Percentiles rank a stretch among this genome's conserved stretches.
Evolutionary conservation across 2,797 vertebrate genomes (phyloP).

Genomic region (Channallabes apus): DNA sequence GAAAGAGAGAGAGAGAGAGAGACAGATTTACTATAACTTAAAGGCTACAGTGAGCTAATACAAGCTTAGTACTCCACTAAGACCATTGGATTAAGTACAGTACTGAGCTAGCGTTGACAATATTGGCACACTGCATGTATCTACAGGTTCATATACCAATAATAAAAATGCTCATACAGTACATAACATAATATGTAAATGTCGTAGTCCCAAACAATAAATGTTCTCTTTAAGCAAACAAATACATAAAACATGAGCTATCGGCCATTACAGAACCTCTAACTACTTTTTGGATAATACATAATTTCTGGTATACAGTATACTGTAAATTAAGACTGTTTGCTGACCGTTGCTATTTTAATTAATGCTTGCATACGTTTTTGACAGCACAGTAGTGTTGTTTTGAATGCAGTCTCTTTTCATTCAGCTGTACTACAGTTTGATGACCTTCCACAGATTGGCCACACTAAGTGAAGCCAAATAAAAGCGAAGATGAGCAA

Average conservation of each 20-base stretch:
- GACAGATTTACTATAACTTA: no score
- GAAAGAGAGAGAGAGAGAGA: no score
- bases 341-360: background rate
- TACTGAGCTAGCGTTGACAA: background rate
- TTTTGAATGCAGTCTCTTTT: background rate
- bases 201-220: background rate
- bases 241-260: background rate
- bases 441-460: constrained; percentile 3
- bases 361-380: background rate
- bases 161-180: background rate
- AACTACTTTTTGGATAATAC: background rate
- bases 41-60: no score
- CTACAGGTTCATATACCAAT: background rate
- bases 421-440: background rate
- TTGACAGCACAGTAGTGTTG: background rate
- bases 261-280: no score
- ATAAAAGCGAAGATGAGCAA: constrained; percentile 28
- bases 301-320: background rate
- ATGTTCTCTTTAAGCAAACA: background rate
- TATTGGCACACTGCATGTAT: background rate
- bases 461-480: background rate
- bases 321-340: background rate
- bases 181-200: constrained; percentile 9
- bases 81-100: no score
- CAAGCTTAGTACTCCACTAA: no score